Evolutionary conservation across 2,113 vertebrate species (phyloP), one percentile per base, ranked within the genome.

Genomic region (Mungos mungo): DNA sequence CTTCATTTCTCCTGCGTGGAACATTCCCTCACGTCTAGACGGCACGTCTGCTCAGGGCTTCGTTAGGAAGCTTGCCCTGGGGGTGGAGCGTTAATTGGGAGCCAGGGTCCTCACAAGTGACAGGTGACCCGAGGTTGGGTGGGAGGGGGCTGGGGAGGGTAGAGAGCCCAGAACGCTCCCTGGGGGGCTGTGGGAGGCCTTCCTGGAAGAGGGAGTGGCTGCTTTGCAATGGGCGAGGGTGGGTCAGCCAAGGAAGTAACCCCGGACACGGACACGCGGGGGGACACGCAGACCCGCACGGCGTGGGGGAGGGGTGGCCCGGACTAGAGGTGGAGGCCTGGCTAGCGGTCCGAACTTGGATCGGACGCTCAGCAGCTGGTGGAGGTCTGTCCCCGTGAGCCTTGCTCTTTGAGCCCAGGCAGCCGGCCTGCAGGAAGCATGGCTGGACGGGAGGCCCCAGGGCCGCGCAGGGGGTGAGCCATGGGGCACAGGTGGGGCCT

Each of bases 221-320:
- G 2, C 38, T 47, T 14, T 71, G 47, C 7, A 2, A 0, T 1
- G 21, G 29, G 8, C 2, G 47, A 76, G 38, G 79, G 1, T 18
- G 14, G 21, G 0, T 38, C 60, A 27, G 81, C 38, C 15, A 23
- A n/a, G 15, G 27, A 5, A 5, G 4, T 11, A 23, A 35, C 31
- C 0, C 3, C 8, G 10, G 15, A 1, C 16, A 27, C 7, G 21
- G 45, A 47, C 45, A 47, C 45, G 45, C 4, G 41, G 41, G 41
- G 0, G 23, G 21, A 68, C 31, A 50, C 63, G 2, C 23, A 3
- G 41, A 2, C 25, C 13, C 25, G 2, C 0, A 2, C 0, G 5
- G 63, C 7, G 0, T 0, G 0, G 21, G 1, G 38, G 11, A 11
- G 25, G 52, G 35, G n/a, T 2, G 65, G 4, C 14, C 23, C 2